These are phyloP conservation scores for Laticauda laticaudata DNA, from an alignment of 2,113 vertebrate genomes.

Conservation along the genomic window DNA sequence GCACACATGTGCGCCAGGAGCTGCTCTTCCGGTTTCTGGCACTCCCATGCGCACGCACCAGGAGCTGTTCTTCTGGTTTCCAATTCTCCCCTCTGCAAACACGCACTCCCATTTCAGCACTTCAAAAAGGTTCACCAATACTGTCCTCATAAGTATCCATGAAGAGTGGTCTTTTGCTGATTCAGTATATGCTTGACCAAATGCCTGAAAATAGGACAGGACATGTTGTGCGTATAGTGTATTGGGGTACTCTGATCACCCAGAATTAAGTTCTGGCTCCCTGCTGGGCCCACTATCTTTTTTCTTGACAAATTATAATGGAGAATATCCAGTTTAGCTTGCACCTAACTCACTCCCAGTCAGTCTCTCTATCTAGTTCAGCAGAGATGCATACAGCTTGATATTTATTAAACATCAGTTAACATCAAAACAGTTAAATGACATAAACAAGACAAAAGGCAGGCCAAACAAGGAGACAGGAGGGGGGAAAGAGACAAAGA, in stretches of 20 bases:
- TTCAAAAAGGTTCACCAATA: no score
- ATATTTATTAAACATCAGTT: not conserved
- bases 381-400: not conserved
- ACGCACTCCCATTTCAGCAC: no score
- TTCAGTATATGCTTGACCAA: not conserved
- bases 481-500: not conserved
- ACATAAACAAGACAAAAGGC: not conserved
- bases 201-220: not conserved
- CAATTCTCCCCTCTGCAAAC: no score
- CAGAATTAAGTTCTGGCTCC: not conserved
- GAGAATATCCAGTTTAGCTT: not conserved
- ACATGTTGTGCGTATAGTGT: not conserved
- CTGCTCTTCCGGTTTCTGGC: no score
- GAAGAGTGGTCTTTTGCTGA: not conserved
- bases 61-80: no score
- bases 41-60: no score
- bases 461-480: not conserved
- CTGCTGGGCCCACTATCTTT: not conserved
- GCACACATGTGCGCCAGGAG: no score
- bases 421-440: not conserved
- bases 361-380: not conserved
- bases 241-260: not conserved
- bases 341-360: not conserved
- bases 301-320: not conserved
- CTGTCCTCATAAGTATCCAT: not conserved